Percentiles rank a stretch among this genome's conserved stretches.
Evolutionary conservation across 2,797 vertebrate genomes (phyloP).

Genomic region (Netta rufina): DNA sequence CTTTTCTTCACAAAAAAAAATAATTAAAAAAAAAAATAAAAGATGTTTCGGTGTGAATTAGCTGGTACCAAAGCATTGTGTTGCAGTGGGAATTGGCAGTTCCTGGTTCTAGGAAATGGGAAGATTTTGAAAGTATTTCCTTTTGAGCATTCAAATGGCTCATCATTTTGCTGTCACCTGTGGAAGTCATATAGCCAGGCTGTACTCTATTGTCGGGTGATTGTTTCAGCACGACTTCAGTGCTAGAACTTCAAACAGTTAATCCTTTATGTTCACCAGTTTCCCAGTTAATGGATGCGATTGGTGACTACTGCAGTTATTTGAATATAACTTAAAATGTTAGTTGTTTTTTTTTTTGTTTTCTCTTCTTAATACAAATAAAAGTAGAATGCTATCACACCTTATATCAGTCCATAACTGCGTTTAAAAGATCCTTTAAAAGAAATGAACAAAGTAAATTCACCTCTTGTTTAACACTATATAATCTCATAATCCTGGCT

Average conservation of each 20-base stretch:
- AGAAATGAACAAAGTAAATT: background rate
- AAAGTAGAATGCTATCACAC: background rate
- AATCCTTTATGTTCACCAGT: background rate
- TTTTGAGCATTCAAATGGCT: background rate
- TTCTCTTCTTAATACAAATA: background rate
- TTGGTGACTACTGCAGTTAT: background rate
- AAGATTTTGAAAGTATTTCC: background rate
- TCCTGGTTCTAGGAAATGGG: background rate
- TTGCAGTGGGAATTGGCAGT: background rate
- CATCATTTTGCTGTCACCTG: background rate
- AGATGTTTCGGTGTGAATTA: background rate
- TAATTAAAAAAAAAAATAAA: rapidly evolving
- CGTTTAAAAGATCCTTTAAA: background rate
- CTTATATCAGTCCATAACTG: background rate
- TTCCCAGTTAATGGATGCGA: background rate
- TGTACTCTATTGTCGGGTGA: background rate
- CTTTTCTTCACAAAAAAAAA: background rate
- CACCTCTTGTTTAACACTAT: background rate
- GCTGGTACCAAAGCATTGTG: background rate
- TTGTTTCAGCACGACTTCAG: background rate
- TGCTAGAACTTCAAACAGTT: background rate
- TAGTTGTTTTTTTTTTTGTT: background rate
- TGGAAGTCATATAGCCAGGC: background rate
- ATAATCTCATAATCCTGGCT: slow-evolving; percentile 41
- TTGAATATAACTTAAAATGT: background rate